These are phyloP conservation scores for Anhinga anhinga DNA, from an alignment of 2,113 vertebrate genomes.

Conservation along the genomic window DNA sequence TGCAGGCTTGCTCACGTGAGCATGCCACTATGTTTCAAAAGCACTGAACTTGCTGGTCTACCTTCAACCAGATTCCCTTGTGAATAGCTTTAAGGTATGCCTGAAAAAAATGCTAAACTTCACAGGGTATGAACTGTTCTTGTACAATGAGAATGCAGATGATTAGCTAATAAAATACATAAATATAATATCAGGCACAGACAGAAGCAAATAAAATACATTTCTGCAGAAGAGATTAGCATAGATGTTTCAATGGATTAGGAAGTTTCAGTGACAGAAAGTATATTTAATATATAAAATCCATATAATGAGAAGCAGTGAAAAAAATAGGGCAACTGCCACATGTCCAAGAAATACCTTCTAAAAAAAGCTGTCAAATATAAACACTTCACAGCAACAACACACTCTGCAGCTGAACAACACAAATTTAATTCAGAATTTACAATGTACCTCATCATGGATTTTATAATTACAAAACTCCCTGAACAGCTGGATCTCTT, in stretches of 20 bases:
- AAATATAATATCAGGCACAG: neutral
- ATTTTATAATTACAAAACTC: neutral
- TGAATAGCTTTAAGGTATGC: neutral
- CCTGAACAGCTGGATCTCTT: neutral
- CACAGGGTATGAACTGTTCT: neutral
- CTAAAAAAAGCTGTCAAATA: slow-evolving; percentile 4
- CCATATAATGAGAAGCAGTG: neutral
- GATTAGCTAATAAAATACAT: slow-evolving; percentile 15
- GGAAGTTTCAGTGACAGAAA: slow-evolving; percentile 6
- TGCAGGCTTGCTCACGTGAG: neutral
- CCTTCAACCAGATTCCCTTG: neutral
- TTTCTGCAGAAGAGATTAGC: slow-evolving; percentile 10
- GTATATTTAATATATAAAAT: slow-evolving; percentile 30
- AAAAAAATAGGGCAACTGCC: slow-evolving; percentile 16
- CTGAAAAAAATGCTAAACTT: neutral
- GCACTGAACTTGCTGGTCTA: neutral
- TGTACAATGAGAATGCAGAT: neutral
- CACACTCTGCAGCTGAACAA: neutral
- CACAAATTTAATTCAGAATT: neutral
- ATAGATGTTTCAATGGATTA: slow-evolving; percentile 31
- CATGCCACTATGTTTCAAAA: neutral
- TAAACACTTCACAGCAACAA: neutral
- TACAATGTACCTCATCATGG: neutral
- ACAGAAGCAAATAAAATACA: neutral
- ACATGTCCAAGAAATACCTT: neutral